These are phyloP conservation scores for Polydrusus tereticollis DNA, from an alignment of 2,888 invertebrate species.

Conservation along the genomic window DNA sequence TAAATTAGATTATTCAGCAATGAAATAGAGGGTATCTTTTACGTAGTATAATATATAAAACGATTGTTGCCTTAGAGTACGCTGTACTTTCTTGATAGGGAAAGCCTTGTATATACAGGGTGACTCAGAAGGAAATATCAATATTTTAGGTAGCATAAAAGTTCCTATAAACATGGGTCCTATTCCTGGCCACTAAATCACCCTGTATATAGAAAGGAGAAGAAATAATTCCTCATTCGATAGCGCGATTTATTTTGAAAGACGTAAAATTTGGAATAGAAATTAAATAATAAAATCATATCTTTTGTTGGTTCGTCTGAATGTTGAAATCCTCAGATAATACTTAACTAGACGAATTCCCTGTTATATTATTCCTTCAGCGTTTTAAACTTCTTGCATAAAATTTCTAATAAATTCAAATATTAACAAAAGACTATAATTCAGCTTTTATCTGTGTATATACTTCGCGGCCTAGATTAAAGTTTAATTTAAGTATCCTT, in stretches of 20 bases:
- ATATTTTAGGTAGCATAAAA: not conserved
- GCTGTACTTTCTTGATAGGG: slow-evolving; percentile 3
- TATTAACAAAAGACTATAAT: slow-evolving; percentile 22
- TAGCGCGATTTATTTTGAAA: too few species aligned
- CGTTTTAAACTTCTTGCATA: slow-evolving; percentile 9
- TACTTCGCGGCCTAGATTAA: slow-evolving; percentile 33
- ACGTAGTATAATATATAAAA: slow-evolving; percentile 39
- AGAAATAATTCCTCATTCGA: too few species aligned
- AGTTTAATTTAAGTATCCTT: slow-evolving; percentile 31
- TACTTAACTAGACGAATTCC: not conserved
- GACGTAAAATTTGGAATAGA: too few species aligned
- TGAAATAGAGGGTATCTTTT: slow-evolving; percentile 46
- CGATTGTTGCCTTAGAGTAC: slow-evolving; percentile 37
- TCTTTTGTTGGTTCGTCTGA: too few species aligned
- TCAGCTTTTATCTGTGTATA: slow-evolving; percentile 15
- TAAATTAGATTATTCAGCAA: slow-evolving; percentile 47
- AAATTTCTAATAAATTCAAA: slow-evolving; percentile 22
- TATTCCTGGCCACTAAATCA: too few species aligned
- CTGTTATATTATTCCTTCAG: not conserved
- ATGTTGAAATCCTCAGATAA: not conserved
- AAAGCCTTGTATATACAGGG: slow-evolving; percentile 13
- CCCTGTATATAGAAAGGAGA: too few species aligned
- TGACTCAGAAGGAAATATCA: too few species aligned
- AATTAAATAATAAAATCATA: too few species aligned
- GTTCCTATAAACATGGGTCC: too few species aligned